These are phyloP conservation scores for Ceratosolen solmsi DNA, from an alignment of 1,140 invertebrate species.

Conservation along the genomic window DNA sequence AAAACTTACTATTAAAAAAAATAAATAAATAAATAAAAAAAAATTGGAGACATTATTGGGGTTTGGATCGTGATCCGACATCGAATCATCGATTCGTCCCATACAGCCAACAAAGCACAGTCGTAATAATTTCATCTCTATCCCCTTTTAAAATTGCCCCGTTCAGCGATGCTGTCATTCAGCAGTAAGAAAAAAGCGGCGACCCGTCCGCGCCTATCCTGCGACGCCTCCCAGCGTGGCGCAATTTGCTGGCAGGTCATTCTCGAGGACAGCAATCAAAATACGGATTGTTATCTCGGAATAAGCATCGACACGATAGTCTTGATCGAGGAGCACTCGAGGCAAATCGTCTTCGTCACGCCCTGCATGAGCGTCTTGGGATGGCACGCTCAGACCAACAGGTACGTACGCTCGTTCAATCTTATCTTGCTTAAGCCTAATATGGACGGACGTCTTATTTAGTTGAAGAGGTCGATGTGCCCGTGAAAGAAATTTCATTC, in stretches of 20 bases:
- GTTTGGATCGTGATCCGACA: too few species aligned
- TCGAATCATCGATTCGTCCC: too few species aligned
- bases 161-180: conserved; percentile 79
- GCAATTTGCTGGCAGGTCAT: conserved; percentile 87
- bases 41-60: too few species aligned
- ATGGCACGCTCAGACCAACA: conserved; percentile 82
- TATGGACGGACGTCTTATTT: too few species aligned
- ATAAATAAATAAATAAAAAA: too few species aligned
- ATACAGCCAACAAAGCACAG: too few species aligned
- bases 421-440: too few species aligned
- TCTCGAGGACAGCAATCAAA: conserved; percentile 81
- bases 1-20: too few species aligned
- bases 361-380: conserved; percentile 88
- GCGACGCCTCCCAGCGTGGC: conserved; percentile 80
- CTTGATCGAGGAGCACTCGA: conserved; percentile 86
- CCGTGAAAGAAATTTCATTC: too few species aligned
- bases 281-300: conserved; percentile 87
- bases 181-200: conserved; percentile 83
- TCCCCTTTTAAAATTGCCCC: conserved; percentile 15
- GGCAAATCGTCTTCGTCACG: conserved; percentile 90
- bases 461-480: too few species aligned
- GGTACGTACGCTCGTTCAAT: conserved; percentile 72
- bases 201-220: conserved; percentile 78
- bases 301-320: conserved; percentile 91
- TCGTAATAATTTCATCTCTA: too few species aligned